Evolutionary conservation across 2,888 invertebrate species (phyloP), one percentile per base, ranked within the genome.

Genomic region (Trichopoda pennipes): DNA sequence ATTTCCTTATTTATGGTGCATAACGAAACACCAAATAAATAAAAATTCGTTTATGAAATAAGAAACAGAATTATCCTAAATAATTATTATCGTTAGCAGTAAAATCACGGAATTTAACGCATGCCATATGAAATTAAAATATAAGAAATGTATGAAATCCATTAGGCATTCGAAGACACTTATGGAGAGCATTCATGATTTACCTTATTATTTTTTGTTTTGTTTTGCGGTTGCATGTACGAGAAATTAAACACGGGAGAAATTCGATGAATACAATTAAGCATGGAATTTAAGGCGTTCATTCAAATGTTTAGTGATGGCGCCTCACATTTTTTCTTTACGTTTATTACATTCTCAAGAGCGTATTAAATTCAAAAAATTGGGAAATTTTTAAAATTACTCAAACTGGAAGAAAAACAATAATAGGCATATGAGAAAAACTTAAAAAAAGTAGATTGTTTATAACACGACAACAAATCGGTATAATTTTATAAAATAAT

Each of bases 11-110:
- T 75, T 79, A 82, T 82, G 75, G 60, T 55, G 72, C 75, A 76
- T 68, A 56, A 78, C 38, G 56, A 63, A 72, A 75, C 75, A 79
- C 61, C 61, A 72, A 72, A 82, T 82, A 82, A 79, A 82, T 82
- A 79, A 82, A 72, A 82, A 38, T 70, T 68, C 63, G 44, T 82
- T 56, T 82, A 75, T 72, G 82, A 76, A 76, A 82, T 76, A 47
- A 56, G 75, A 82, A 75, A 63, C 75, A 49, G 17, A 17, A 69
- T n/a, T 61, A 32, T 75, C 66, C 51, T 28, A 72, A 70, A 70
- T 75, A 82, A 82, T 82, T 82, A 82, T 44, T 53, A 49, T 75
- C 60, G 60, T 47, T 58, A 56, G 61, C 44, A 42, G 70, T 19
- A 61, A 17, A 53, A 10, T 44, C 44, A 63, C 21, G 53, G 14